Conservation (phyloP, 2,113 vertebrate genomes). For the Fregata magnificens region DNA sequence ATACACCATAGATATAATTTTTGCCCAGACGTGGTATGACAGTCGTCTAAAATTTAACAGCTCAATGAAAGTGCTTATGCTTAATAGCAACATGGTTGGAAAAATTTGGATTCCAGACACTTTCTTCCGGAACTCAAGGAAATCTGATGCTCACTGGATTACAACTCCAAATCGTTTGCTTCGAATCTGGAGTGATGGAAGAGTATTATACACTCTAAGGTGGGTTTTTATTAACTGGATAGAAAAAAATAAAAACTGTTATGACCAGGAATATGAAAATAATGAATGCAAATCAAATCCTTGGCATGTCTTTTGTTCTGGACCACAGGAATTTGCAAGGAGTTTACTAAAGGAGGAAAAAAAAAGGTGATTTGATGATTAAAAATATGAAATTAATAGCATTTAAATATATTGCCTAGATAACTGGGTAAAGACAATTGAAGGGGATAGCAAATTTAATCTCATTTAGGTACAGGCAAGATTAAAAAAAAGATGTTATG, state of each 20-base stretch:
- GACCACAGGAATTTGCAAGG: not conserved
- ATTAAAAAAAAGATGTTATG: not conserved
- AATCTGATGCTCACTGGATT: constrained; percentile 98
- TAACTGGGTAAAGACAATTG: not conserved
- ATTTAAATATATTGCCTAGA: not conserved
- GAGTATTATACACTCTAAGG: constrained; percentile 95
- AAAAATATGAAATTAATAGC: not conserved
- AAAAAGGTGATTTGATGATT: not conserved
- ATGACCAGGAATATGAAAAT: not conserved
- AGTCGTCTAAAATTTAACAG: constrained; percentile 96
- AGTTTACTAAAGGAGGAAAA: not conserved
- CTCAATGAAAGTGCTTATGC: constrained; percentile 93
- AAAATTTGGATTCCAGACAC: constrained; percentile 99
- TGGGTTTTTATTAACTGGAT: constrained; percentile 41
- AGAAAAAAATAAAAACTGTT: not conserved
- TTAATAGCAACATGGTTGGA: constrained; percentile 98
- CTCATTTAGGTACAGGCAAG: not conserved
- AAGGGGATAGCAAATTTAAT: not conserved
- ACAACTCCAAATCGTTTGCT: constrained; percentile 96
- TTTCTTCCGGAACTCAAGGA: constrained; percentile 96
- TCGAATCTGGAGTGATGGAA: constrained; percentile 92
- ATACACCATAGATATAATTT: constrained; percentile 99
- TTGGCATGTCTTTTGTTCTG: not conserved
- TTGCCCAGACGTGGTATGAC: constrained; percentile 98
- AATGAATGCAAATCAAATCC: not conserved